Percentiles rank a stretch among this genome's conserved stretches.
These are phyloP conservation scores for Bhutanitis thaidina DNA, from an alignment of 2,888 invertebrate genomes.

Conservation along the genomic window DNA sequence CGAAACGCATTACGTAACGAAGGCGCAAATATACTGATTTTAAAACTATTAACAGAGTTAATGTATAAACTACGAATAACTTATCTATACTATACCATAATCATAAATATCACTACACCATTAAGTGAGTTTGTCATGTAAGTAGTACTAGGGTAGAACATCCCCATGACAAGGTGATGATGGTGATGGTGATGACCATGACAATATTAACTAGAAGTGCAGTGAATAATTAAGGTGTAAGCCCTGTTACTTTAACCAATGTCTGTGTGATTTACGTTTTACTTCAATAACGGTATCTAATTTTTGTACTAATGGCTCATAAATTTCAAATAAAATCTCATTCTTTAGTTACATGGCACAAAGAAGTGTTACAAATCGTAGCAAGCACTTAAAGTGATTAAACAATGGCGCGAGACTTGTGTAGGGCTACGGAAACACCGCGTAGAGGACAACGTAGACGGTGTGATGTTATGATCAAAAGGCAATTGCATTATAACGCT, in stretches of 20 bases:
- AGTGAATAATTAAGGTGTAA: too few relatives aligned
- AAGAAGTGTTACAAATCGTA: constrained; percentile 63
- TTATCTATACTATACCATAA: too few relatives aligned
- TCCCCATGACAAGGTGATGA: too few relatives aligned
- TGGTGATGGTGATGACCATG: too few relatives aligned
- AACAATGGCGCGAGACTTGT: constrained; percentile 49
- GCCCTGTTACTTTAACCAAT: neutral
- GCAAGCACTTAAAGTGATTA: constrained; percentile 74
- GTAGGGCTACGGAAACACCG: constrained; percentile 29
- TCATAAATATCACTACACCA: neutral
- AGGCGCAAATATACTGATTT: too few relatives aligned
- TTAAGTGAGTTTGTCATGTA: neutral
- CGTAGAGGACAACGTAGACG: constrained; percentile 11
- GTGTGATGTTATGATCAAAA: constrained; percentile 1
- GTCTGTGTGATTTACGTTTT: neutral
- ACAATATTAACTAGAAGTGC: too few relatives aligned
- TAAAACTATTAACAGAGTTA: too few relatives aligned
- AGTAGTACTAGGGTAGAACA: neutral
- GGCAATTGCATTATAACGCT: constrained; percentile 9
- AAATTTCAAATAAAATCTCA: constrained; percentile 40
- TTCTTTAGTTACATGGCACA: constrained; percentile 57
- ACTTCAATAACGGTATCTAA: constrained; percentile 6
- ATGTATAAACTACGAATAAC: too few relatives aligned
- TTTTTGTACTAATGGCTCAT: constrained; percentile 31
- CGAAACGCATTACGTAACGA: too few relatives aligned